Percentiles rank a stretch among this genome's conserved stretches.
phyloP scores from a whole-genome alignment of 2,797 vertebrate species.

The Poecile montanus region DNA sequence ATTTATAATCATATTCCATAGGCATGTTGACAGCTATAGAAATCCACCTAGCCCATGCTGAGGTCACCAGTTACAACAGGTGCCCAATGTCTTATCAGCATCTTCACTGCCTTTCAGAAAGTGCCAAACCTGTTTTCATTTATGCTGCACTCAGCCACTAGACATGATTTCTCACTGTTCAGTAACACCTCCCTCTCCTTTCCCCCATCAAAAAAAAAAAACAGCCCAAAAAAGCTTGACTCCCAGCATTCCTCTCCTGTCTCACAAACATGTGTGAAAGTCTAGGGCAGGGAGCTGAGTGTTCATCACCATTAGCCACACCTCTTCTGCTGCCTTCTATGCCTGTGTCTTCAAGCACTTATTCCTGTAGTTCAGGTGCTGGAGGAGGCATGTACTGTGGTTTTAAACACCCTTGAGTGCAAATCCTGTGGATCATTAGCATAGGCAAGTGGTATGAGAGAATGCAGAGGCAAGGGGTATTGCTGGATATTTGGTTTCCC shows the following conservation, averaged over 20 bases:
- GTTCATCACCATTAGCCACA: not conserved
- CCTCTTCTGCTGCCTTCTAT: not conserved
- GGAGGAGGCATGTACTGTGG: not conserved
- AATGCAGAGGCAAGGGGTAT: not conserved
- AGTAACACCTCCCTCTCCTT: not conserved
- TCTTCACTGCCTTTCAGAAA: not conserved
- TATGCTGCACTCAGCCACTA: not conserved
- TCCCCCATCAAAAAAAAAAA: not conserved
- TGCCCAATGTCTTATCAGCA: not conserved
- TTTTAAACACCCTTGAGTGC: not conserved
- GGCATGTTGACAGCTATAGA: not conserved
- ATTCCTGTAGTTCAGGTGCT: not conserved
- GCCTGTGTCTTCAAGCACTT: not conserved
- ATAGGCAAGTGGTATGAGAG: not conserved
- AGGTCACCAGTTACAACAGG: not conserved
- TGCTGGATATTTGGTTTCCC: not conserved
- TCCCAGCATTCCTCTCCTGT: constrained; percentile 27
- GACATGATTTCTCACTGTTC: not conserved
- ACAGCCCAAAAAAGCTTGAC: not conserved
- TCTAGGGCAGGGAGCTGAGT: not conserved
- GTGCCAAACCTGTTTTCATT: not conserved
- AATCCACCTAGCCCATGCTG: not conserved
- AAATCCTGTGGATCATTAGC: not conserved
- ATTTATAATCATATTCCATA: not conserved
- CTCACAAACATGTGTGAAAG: not conserved